Percentiles rank a stretch among this genome's conserved stretches.
Evolutionary conservation across 2,797 vertebrate genomes (phyloP).

Genomic region (Lemur catta): DNA sequence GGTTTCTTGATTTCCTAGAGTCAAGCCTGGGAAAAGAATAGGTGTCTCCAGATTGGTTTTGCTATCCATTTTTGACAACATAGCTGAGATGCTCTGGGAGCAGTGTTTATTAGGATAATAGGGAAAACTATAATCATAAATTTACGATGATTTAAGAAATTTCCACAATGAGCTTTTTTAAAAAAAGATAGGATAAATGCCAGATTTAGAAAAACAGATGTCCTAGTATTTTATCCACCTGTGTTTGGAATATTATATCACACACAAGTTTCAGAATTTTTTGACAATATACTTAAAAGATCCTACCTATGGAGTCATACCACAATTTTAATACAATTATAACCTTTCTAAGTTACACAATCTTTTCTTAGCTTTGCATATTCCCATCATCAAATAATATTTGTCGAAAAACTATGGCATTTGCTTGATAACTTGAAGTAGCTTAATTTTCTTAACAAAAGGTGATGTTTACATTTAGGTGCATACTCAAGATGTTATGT

Average conservation of each 20-base stretch:
- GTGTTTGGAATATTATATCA: not conserved
- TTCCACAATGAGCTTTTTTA: not conserved
- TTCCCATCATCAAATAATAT: not conserved
- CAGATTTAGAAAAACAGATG: slow-evolving; percentile 60
- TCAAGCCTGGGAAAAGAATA: not conserved
- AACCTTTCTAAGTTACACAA: not conserved
- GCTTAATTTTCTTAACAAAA: not conserved
- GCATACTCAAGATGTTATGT: not conserved
- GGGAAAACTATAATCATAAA: not conserved
- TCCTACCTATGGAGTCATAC: not conserved
- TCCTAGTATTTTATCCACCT: slow-evolving; percentile 17
- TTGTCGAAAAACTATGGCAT: not conserved
- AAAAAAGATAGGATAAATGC: not conserved
- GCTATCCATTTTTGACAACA: not conserved
- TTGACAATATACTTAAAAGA: not conserved
- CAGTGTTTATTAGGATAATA: not conserved
- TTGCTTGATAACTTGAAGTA: not conserved
- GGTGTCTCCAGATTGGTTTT: not conserved
- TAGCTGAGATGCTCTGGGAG: not conserved
- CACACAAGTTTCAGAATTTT: not conserved
- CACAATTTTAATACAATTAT: not conserved
- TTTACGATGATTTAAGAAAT: slow-evolving; percentile 29
- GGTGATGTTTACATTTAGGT: not conserved
- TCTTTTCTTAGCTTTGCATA: not conserved
- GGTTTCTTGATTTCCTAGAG: not conserved